Evolutionary conservation across 2,113 vertebrate genomes (phyloP).

Genomic region (Aphyosemion australe): DNA sequence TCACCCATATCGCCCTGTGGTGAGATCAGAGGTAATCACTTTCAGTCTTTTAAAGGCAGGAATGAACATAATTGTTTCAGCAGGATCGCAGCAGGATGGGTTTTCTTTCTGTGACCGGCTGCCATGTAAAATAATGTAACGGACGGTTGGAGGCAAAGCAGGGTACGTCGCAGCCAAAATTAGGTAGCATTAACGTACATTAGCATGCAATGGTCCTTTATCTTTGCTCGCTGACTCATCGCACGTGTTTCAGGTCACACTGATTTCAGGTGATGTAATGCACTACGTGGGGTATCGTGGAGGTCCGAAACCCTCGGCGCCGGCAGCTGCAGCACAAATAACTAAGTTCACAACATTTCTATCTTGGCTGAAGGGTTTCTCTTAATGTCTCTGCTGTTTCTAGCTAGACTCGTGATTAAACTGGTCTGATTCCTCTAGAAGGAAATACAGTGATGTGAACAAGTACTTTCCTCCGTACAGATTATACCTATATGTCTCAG

Average conservation of each 20-base stretch:
- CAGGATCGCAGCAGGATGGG: slow-evolving; percentile 7
- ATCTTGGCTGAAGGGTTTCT: background rate
- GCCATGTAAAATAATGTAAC: slow-evolving; percentile 17
- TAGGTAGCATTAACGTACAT: slow-evolving; percentile 19
- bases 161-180: background rate
- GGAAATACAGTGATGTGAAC: too few relatives aligned
- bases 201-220: background rate
- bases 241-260: slow-evolving; percentile 34
- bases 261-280: slow-evolving; percentile 40
- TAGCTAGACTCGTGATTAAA: too few relatives aligned
- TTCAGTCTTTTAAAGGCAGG: background rate
- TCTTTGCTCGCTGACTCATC: slow-evolving; percentile 18
- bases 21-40: slow-evolving; percentile 25
- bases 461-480: too few relatives aligned
- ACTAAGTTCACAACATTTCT: background rate
- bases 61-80: slow-evolving; percentile 17
- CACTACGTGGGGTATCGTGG: slow-evolving; percentile 7
- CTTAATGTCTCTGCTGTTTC: background rate
- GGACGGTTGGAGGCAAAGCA: slow-evolving; percentile 13
- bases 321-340: slow-evolving; percentile 1
- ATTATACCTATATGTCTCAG: too few relatives aligned
- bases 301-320: slow-evolving; percentile 11
- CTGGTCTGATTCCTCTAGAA: too few relatives aligned
- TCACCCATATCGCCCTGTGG: slow-evolving; percentile 90
- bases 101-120: slow-evolving; percentile 15